phyloP scores from a whole-genome alignment of 2,113 vertebrate genomes.

The Channa argus region DNA sequence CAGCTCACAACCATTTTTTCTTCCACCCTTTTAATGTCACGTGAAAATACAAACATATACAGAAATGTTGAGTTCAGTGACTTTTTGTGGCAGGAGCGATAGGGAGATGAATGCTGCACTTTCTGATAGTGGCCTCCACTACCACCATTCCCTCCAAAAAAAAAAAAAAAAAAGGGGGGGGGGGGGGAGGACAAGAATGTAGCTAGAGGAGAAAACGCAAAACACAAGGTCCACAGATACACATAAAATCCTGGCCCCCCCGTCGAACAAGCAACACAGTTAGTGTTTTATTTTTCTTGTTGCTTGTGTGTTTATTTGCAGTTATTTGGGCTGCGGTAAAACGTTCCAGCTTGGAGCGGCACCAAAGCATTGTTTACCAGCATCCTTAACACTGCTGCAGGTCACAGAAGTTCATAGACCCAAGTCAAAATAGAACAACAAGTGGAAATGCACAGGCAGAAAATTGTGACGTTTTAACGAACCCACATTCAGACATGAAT shows the following conservation, averaged over 20 bases:
- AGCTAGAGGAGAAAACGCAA: constrained; percentile 73
- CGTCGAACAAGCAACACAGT: constrained; percentile 59
- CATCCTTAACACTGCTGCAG: constrained; percentile 65
- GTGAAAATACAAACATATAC: not conserved
- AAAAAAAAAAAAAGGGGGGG: constrained; percentile 27
- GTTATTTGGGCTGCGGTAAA: constrained; percentile 68
- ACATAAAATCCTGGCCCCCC: constrained; percentile 73
- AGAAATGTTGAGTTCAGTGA: constrained; percentile 10
- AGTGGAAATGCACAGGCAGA: constrained; percentile 58
- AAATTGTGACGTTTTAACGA: constrained; percentile 48
- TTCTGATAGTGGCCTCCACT: constrained; percentile 58
- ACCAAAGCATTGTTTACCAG: constrained; percentile 77
- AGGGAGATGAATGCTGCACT: constrained; percentile 50
- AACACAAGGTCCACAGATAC: constrained; percentile 70
- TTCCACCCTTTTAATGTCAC: not conserved
- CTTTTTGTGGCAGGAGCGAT: constrained; percentile 43
- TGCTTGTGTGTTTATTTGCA: constrained; percentile 51
- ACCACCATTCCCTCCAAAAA: constrained; percentile 36
- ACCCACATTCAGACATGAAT: not conserved
- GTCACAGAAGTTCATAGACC: constrained; percentile 63
- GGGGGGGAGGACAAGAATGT: constrained; percentile 63
- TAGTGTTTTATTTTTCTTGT: constrained; percentile 67
- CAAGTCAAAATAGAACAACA: constrained; percentile 59
- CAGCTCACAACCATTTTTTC: too few relatives aligned
- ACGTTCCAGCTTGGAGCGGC: constrained; percentile 67